Evolutionary conservation across 2,797 vertebrate species (phyloP), one percentile per base, ranked within the genome.

Genomic region (Fringilla coelebs): DNA sequence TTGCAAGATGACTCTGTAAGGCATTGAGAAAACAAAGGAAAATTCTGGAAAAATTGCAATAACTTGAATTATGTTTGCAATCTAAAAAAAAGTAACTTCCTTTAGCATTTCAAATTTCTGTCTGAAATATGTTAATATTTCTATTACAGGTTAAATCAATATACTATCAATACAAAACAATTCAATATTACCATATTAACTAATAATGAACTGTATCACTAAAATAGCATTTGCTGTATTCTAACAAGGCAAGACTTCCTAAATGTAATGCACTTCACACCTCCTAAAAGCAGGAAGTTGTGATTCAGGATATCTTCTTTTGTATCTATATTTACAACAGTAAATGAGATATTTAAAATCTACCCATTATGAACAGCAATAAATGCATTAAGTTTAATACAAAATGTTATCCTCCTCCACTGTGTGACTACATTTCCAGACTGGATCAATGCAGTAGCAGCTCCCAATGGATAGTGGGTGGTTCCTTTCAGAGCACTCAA

Each of bases 371-470:
- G 41, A 79, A 71, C 18, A 85, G 13, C 63, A 81, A 28, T 19
- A 68, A 86, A 32, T 8, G 38, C 10, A 60, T 28, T 17, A 38
- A 65, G 43, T 75, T 57, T 48, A 63, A 63, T 15, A 40, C 72
- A 54, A 66, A 40, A 40, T 21, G 11, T 34, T 74, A 1, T 38
- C 24, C 62, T 52, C 77, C 40, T 61, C n/a, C 26, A 18, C 9
- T 1, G 13, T 2, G 21, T 0, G 0, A 62, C 29, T 16, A 14
- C 9, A 25, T 51, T 63, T 43, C 24, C 51, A 28, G 57, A 11
- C 43, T 18, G 41, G 10, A n/a, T 32, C 17, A 24, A 11, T 1
- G 49, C 54, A 57, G 41, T 17, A 80, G 48, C 41, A 41, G 48
- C 60, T n/a, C 38, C 55, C 7, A 0, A 38, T 13, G 48, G 75